phyloP scores from a whole-genome alignment of 2,113 vertebrate species.

The Serinus canaria region DNA sequence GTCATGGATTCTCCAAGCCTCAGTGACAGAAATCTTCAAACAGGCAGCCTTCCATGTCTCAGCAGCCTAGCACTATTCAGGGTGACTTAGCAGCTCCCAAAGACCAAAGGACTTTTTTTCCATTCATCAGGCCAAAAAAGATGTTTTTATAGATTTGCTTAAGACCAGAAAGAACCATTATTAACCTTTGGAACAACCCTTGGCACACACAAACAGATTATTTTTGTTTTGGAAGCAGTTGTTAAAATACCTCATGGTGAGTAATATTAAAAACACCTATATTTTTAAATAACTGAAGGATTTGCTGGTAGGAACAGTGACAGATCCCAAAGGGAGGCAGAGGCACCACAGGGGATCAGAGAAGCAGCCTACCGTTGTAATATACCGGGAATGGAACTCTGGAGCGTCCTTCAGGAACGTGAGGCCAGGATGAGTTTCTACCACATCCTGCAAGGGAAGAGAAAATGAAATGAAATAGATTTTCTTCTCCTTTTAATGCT shows the following conservation, averaged over 20 bases:
- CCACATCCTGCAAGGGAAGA: constrained; percentile 85
- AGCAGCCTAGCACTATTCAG: not conserved
- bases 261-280: not conserved
- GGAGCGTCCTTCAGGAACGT: constrained; percentile 98
- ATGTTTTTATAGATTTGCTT: not conserved
- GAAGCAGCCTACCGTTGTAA: constrained; percentile 86
- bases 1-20: not conserved
- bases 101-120: not conserved
- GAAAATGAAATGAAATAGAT: not conserved
- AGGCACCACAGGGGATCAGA: not conserved
- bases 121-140: not conserved
- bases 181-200: not conserved
- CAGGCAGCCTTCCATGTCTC: not conserved
- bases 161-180: constrained; percentile 38
- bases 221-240: not conserved
- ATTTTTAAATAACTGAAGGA: not conserved
- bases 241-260: not conserved
- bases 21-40: not conserved
- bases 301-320: not conserved
- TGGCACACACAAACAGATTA: not conserved
- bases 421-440: constrained; percentile 95
- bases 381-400: constrained; percentile 98
- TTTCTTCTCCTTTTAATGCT: not conserved
- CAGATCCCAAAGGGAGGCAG: not conserved
- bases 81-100: not conserved